These are phyloP conservation scores for Rhodophaea formosa DNA, from an alignment of 2,888 invertebrate genomes.

Conservation along the genomic window DNA sequence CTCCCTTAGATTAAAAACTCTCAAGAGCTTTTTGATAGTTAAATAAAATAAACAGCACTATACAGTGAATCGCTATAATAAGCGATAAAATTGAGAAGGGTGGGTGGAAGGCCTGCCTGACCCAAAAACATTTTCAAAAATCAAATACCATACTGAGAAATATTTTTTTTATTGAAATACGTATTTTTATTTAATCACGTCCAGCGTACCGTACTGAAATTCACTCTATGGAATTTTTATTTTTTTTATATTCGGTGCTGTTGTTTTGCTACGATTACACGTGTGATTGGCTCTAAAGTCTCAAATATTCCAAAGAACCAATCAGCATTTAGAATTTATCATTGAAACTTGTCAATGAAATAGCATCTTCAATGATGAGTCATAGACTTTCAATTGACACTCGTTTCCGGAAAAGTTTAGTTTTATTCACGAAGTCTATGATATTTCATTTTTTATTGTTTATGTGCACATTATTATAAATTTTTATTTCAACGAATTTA, in stretches of 20 bases:
- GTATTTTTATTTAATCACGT: too few relatives aligned
- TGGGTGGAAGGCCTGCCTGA: too few relatives aligned
- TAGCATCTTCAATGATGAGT: slow-evolving; percentile 61
- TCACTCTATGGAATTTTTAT: not conserved
- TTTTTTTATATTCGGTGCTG: not conserved
- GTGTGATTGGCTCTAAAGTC: slow-evolving; percentile 32
- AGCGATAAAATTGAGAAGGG: too few relatives aligned
- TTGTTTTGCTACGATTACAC: slow-evolving; percentile 24
- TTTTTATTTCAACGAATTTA: slow-evolving; percentile 20
- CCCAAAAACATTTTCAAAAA: too few relatives aligned
- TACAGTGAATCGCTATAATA: too few relatives aligned
- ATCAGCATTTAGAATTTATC: slow-evolving; percentile 26
- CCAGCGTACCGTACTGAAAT: too few relatives aligned
- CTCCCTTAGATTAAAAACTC: too few relatives aligned
- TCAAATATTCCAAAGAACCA: slow-evolving; percentile 20
- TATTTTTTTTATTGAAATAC: too few relatives aligned
- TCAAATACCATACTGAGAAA: too few relatives aligned
- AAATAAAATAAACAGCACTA: too few relatives aligned
- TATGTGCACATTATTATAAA: slow-evolving; percentile 41
- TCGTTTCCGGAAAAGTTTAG: slow-evolving; percentile 76
- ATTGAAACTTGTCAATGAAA: slow-evolving; percentile 46
- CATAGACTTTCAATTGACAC: slow-evolving; percentile 76
- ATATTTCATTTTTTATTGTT: slow-evolving; percentile 47
- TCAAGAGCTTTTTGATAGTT: too few relatives aligned
- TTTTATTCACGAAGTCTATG: slow-evolving; percentile 52